phyloP scores from a whole-genome alignment of 2,797 vertebrate species.

The Harpagifer antarcticus region DNA sequence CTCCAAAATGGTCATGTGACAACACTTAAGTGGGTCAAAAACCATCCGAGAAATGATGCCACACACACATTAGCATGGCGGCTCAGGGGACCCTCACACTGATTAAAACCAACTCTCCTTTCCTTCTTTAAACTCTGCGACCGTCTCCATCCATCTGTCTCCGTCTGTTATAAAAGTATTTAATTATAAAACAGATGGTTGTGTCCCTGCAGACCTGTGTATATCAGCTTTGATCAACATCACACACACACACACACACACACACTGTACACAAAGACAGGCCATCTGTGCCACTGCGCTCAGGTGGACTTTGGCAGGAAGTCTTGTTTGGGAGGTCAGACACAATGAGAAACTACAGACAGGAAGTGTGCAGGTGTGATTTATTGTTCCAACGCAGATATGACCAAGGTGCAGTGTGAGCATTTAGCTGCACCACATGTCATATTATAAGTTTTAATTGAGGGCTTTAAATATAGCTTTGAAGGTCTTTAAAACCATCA shows the following conservation, averaged over 20 bases:
- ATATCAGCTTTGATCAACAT: slow-evolving; percentile 69
- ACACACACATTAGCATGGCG: slow-evolving; percentile 21
- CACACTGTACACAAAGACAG: slow-evolving; percentile 31
- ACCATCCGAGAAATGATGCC: slow-evolving; percentile 72
- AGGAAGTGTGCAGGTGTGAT: slow-evolving; percentile 55
- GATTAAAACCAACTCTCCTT: slow-evolving; percentile 51
- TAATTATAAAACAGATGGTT: slow-evolving; percentile 67
- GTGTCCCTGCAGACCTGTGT: slow-evolving; percentile 49
- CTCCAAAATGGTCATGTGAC: slow-evolving; percentile 60
- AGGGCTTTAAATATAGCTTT: too few relatives aligned
- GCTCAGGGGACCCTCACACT: slow-evolving; percentile 62
- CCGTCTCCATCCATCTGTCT: slow-evolving; percentile 42
- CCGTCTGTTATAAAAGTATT: slow-evolving; percentile 41
- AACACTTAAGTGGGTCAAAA: slow-evolving; percentile 75
- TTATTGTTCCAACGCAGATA: slow-evolving; percentile 41
- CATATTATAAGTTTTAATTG: too few relatives aligned
- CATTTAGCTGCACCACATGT: neutral
- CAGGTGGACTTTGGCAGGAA: slow-evolving; percentile 75
- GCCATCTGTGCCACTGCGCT: slow-evolving; percentile 64
- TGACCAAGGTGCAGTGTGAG: slow-evolving; percentile 14
- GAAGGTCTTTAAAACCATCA: too few relatives aligned
- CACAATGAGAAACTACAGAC: slow-evolving; percentile 63
- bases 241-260: slow-evolving; percentile 11
- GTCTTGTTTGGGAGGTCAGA: slow-evolving; percentile 62
- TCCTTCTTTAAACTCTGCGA: slow-evolving; percentile 29